Evolutionary conservation across 2,113 vertebrate species (phyloP), one percentile per base, ranked within the genome.

Genomic region (Chiloscyllium plagiosum): DNA sequence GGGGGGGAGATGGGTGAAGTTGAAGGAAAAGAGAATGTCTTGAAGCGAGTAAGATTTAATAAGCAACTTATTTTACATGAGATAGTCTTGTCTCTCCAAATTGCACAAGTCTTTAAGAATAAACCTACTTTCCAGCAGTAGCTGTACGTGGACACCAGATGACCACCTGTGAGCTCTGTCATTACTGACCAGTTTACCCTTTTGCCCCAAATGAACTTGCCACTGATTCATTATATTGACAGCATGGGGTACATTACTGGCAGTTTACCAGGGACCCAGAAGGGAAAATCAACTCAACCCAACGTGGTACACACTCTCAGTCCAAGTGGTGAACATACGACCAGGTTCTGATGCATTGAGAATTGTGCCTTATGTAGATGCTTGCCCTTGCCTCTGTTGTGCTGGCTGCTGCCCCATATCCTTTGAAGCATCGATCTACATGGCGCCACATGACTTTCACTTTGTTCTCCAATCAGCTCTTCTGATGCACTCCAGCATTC

Each of bases 351-450:
- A 4, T 68, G 70, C 66, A 47, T 26, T 94, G 68, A 47, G 93
- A 47, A 70, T 70, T 42, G 66, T 94, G 93, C 93, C 93, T 94
- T 72, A 94, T 17, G 19, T 70, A 94, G 66, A 26, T 72, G 37
- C 93, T 70, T 15, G 66, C 42, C 93, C 87, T 42, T 29, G 50
- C 87, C 56, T 90, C 61, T 22, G 33, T 42, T 52, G 17, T 61
- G 66, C n/a, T 13, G 68, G 20, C 65, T 94, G 92, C 37, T 42
- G 65, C 65, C 92, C 66, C 37, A 50, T 37, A 47, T 47, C 68
- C 68, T 26, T 47, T 66, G 66, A 70, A 69, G 93, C 37, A 47
- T 47, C 24, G 22, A 94, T 0, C 68, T 70, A 47, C 93, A 47
- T 4, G 90, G 66, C 37, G 26, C 56, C 68, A 26, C 0, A 22